Evolutionary conservation across 1,140 invertebrate genomes (phyloP).

Genomic region (Rhagoletis pomonella): DNA sequence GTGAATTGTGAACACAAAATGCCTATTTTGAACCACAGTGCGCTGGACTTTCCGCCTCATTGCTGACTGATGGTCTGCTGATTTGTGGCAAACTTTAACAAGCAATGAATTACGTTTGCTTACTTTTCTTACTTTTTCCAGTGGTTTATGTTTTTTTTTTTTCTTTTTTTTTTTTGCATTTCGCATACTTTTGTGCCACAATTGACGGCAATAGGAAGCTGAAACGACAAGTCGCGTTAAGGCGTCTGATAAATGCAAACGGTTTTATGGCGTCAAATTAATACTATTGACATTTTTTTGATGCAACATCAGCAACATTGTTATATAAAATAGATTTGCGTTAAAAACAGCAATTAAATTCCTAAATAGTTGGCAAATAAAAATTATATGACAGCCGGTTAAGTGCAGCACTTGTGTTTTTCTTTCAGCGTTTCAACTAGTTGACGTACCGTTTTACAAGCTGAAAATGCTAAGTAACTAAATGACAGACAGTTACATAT

Average conservation of each 20-base stretch:
- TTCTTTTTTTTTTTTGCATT: not conserved
- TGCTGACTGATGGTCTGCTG: not conserved
- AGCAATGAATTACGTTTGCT: slow-evolving; percentile 23
- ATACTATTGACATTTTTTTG: not conserved
- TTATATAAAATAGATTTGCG: not conserved
- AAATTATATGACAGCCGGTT: slow-evolving; percentile 27
- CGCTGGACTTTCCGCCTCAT: slow-evolving; percentile 18
- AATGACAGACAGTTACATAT: no score
- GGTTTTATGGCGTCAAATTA: slow-evolving; percentile 7
- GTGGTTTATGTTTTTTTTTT: not conserved
- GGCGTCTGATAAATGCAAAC: slow-evolving; percentile 1
- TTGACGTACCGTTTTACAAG: no score
- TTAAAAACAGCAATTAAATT: not conserved
- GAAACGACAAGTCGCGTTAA: not conserved
- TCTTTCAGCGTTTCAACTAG: not conserved
- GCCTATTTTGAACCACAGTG: no score
- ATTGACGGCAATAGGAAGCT: slow-evolving; percentile 18
- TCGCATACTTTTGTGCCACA: no score
- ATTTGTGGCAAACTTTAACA: slow-evolving; percentile 17
- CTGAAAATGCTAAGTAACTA: no score
- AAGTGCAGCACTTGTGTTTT: not conserved
- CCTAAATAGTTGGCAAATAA: slow-evolving; percentile 9
- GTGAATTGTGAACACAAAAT: no score
- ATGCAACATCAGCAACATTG: not conserved
- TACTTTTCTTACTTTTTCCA: not conserved